Evolutionary conservation across 2,797 vertebrate species (phyloP).

Genomic region (Scyliorhinus canicula): DNA sequence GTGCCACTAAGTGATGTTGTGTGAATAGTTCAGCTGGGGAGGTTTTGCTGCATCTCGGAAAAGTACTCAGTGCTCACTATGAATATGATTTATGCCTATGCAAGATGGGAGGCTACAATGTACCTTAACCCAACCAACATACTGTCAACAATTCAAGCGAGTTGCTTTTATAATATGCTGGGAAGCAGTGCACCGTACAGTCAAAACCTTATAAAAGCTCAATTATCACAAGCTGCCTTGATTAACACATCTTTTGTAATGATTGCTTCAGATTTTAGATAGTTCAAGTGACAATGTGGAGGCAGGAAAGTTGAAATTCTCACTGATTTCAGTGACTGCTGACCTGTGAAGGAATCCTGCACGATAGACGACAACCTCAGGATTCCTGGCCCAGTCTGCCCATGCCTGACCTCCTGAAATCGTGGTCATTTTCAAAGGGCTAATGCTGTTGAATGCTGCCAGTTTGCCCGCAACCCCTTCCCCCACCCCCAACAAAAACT

Average conservation of each 20-base stretch:
- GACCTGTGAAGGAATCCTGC: background rate
- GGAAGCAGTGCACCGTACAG: background rate
- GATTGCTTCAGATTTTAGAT: background rate
- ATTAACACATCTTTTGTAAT: background rate
- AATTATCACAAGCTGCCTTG: too few relatives aligned
- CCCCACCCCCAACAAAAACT: background rate
- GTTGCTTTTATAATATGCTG: background rate
- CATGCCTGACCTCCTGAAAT: background rate
- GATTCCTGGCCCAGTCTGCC: too few relatives aligned
- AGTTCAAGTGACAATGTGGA: background rate
- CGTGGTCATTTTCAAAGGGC: background rate
- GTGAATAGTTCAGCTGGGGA: slow-evolving; percentile 6
- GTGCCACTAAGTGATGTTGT: slow-evolving; percentile 15
- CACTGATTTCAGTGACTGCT: background rate
- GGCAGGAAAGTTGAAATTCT: background rate
- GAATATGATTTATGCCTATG: slow-evolving; percentile 23
- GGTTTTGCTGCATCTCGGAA: background rate
- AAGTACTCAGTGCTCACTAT: slow-evolving; percentile 16
- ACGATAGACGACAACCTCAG: too few relatives aligned
- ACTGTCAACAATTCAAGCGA: background rate
- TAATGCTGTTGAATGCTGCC: background rate
- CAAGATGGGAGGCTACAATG: background rate
- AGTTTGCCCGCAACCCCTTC: background rate
- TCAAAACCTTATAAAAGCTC: background rate
- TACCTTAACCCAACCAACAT: background rate